A percentile compares a stretch with the other conserved stretches of the same genome.
Evolutionary conservation across 2,797 vertebrate genomes (phyloP).

Genomic region (Eulemur coronatus): DNA sequence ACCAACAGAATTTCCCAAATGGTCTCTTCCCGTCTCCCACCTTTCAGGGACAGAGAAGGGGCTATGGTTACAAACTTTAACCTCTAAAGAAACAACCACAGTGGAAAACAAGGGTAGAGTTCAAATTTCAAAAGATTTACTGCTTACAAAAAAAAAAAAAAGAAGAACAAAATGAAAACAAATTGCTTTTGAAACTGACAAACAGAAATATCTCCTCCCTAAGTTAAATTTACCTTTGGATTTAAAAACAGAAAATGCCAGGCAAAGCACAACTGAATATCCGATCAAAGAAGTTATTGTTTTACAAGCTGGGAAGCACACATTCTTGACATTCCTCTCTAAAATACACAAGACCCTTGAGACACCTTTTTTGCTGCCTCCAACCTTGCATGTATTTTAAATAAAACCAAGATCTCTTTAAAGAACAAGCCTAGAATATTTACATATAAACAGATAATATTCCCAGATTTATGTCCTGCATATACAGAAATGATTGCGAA

Average conservation of each 20-base stretch:
- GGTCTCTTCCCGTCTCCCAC: background rate
- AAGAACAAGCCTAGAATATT: slow-evolving; percentile 34
- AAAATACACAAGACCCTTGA: slow-evolving; percentile 68
- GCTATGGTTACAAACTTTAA: slow-evolving; percentile 7
- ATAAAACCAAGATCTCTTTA: slow-evolving; percentile 59
- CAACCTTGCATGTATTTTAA: slow-evolving; percentile 62
- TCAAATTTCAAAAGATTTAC: slow-evolving; percentile 67
- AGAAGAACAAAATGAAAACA: slow-evolving; percentile 14
- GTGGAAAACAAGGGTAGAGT: slow-evolving; percentile 64
- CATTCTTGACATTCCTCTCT: slow-evolving; percentile 64
- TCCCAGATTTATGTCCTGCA: background rate
- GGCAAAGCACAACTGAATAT: slow-evolving; percentile 39
- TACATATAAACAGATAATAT: slow-evolving; percentile 51
- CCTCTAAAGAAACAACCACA: slow-evolving; percentile 29
- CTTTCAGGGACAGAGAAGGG: slow-evolving; percentile 22
- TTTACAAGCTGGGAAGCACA: slow-evolving; percentile 60
- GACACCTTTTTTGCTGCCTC: slow-evolving; percentile 57
- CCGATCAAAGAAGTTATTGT: slow-evolving; percentile 72
- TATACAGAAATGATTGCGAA: background rate
- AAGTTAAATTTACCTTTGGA: slow-evolving; percentile 75
- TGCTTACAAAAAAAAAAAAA: background rate
- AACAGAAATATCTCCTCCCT: slow-evolving; percentile 55
- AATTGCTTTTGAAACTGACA: slow-evolving; percentile 57
- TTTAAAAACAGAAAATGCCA: slow-evolving; percentile 72
- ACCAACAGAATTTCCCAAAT: background rate